Evolutionary conservation across 2,888 invertebrate genomes (phyloP).

Genomic region (Chaitophorus viminalis): DNA sequence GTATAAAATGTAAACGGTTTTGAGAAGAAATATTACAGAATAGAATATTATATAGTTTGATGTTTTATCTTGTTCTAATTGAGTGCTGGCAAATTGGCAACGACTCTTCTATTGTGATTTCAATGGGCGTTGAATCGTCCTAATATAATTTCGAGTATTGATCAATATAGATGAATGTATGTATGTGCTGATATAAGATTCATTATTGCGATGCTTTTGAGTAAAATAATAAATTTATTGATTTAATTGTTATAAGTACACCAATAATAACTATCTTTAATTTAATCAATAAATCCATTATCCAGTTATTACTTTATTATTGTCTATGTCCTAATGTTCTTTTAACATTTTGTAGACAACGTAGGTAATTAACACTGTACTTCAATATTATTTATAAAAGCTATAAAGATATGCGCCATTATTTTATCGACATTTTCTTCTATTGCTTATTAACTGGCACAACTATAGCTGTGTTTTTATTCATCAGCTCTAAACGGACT

Average conservation of each 20-base stretch:
- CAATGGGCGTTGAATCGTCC: background rate
- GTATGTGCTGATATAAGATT: background rate
- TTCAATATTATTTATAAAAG: background rate
- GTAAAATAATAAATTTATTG: background rate
- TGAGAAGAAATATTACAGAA: too few relatives aligned
- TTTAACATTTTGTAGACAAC: background rate
- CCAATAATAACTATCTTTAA: too few relatives aligned
- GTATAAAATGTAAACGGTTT: too few relatives aligned
- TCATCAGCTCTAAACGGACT: background rate
- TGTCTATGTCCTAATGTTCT: too few relatives aligned
- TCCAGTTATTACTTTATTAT: too few relatives aligned
- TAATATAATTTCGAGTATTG: background rate
- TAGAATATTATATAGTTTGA: background rate
- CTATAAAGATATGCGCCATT: background rate
- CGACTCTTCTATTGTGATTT: background rate
- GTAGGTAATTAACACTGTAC: background rate
- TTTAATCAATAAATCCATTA: background rate
- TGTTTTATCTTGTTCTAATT: background rate
- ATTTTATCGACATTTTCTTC: background rate
- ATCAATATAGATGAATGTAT: background rate
- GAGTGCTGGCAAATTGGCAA: constrained; percentile 2
- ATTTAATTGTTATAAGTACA: background rate
- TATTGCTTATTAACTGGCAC: background rate
- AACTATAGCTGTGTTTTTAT: background rate
- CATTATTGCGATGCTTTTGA: background rate